phyloP scores from a whole-genome alignment of 2,888 invertebrate species.

The Empis stercorea region DNA sequence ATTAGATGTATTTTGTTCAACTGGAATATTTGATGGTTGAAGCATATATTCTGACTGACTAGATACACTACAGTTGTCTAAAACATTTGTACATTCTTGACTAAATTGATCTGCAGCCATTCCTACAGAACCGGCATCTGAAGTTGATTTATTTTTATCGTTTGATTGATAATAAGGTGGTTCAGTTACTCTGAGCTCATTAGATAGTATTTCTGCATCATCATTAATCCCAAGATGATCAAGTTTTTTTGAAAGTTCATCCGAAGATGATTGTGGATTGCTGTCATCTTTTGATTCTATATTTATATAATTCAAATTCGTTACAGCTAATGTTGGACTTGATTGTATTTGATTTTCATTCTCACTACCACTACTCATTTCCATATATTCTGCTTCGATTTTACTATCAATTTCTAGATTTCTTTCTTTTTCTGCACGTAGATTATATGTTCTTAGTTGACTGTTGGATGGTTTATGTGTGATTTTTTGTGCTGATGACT shows the following conservation, averaged over 20 bases:
- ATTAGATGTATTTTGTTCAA: slow-evolving; percentile 37
- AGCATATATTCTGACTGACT: slow-evolving; percentile 41
- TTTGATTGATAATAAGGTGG: slow-evolving; percentile 36
- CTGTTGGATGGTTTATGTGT: slow-evolving; percentile 6
- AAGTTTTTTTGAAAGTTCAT: slow-evolving; percentile 27
- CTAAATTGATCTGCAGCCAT: slow-evolving; percentile 33
- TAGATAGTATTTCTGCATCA: slow-evolving; percentile 26
- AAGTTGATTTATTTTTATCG: slow-evolving; percentile 23
- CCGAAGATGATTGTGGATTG: slow-evolving; percentile 22
- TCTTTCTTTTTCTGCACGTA: slow-evolving; percentile 32
- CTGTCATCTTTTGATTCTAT: slow-evolving; percentile 31
- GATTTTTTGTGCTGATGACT: slow-evolving; percentile 5
- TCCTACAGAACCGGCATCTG: background rate
- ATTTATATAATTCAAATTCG: slow-evolving; percentile 35
- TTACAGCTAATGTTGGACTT: slow-evolving; percentile 26
- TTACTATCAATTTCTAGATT: slow-evolving; percentile 27
- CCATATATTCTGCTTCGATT: slow-evolving; percentile 31
- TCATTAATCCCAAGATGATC: slow-evolving; percentile 25
- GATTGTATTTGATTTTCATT: slow-evolving; percentile 23
- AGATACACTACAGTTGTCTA: slow-evolving; percentile 27
- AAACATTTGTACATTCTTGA: slow-evolving; percentile 32
- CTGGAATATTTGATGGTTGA: slow-evolving; percentile 50
- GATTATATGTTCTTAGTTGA: background rate
- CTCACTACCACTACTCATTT: slow-evolving; percentile 36
- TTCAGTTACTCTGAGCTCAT: slow-evolving; percentile 32